These are phyloP conservation scores for Brachypalpus laphriformis DNA, from an alignment of 2,888 invertebrate species.

Conservation along the genomic window DNA sequence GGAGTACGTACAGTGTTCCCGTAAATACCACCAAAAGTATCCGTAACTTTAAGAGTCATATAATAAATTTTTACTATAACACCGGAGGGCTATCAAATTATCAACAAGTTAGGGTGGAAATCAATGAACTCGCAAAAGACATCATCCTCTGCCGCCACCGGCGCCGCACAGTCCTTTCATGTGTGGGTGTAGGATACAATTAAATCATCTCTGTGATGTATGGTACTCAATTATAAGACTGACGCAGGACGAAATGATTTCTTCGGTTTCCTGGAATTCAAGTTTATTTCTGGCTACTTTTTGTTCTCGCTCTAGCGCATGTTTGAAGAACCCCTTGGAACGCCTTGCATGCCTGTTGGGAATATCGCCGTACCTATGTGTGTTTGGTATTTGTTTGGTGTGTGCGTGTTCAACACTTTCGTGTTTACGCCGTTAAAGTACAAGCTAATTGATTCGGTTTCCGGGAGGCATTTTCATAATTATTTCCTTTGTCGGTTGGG, in stretches of 20 bases:
- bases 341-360: conserved; percentile 13
- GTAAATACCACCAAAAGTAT: not conserved
- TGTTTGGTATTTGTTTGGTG: conserved; percentile 14
- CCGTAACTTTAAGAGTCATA: not conserved
- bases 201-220: conserved; percentile 4
- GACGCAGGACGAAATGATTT: conserved; percentile 34
- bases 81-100: conserved; percentile 13
- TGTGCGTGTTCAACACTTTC: conserved; percentile 58
- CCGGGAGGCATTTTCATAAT: conserved; percentile 61
- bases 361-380: not conserved
- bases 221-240: conserved; percentile 15
- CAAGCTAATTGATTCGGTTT: conserved; percentile 62
- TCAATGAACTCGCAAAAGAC: not conserved
- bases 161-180: not conserved
- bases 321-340: not conserved
- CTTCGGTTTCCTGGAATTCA: conserved; percentile 9
- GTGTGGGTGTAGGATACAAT: not conserved
- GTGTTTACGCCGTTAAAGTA: conserved; percentile 33
- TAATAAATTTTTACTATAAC: not conserved
- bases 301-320: not conserved
- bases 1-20: not conserved
- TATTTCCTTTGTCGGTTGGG: conserved; percentile 40
- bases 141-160: not conserved
- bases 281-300: conserved; percentile 11
- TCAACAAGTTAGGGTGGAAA: conserved; percentile 8